These are phyloP conservation scores for Minunthozetes semirufus DNA, from an alignment of 2,888 invertebrate genomes.

Conservation along the genomic window DNA sequence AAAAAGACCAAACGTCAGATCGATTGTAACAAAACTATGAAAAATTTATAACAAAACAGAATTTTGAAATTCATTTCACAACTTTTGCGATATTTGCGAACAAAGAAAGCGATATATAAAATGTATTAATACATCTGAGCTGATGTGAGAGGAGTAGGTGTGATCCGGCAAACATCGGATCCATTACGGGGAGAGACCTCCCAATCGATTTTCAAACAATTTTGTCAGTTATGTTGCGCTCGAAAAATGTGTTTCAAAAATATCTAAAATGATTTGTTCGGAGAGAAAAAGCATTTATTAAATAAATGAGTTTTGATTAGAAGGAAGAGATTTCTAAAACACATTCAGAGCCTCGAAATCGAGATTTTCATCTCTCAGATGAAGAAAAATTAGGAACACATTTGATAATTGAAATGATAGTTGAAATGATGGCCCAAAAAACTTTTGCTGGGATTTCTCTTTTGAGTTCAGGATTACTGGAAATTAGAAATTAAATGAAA, in stretches of 20 bases:
- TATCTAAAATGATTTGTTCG: no score
- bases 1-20: neutral
- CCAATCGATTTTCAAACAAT: neutral
- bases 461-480: neutral
- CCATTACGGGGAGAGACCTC: neutral
- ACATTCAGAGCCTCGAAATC: neutral
- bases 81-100: neutral
- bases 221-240: neutral
- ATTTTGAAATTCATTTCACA: neutral
- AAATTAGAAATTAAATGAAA: neutral
- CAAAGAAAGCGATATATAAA: neutral
- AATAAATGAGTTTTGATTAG: no score
- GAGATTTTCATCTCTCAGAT: neutral
- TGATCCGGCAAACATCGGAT: neutral
- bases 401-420: constrained; percentile 7
- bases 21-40: neutral
- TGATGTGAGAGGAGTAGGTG: constrained; percentile 1
- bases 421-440: constrained; percentile 15
- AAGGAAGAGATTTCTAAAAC: neutral
- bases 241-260: no score
- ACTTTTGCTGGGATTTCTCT: neutral
- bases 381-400: neutral
- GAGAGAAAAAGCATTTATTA: no score
- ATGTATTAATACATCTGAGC: neutral
- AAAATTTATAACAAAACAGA: neutral